Base-by-base conservation (phyloP, 2,797 vertebrate species). In the Sylvilagus floridanus region DNA sequence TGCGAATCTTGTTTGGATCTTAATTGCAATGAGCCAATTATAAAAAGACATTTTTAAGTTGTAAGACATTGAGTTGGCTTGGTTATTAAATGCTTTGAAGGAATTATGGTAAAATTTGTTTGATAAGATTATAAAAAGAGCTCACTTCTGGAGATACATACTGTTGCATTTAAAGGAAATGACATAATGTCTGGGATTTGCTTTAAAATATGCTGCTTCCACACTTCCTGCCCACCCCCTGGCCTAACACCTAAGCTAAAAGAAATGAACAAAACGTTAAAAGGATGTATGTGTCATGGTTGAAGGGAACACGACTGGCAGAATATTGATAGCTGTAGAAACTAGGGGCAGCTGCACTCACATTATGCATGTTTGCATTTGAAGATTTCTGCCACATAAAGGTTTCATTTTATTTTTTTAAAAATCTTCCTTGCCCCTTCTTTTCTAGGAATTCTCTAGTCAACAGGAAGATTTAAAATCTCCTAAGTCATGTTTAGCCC, bases 91-190 rank as follows among this genome's bases (percentile, higher is more conserved):
- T 86, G 26, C 63, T 78, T 32, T 81, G 60, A 82, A 65, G 76
- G 35, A 77, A 90, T 90, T 85, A 60, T 72, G 21, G 16, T 81
- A 66, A 96, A 60, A 52, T 82, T 77, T 47, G 4, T 84, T 79
- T 60, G 76, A 47, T 92, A 37, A 90, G 65, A 82, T 79, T 91
- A 26, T n/a, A 88, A 87, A 75, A 52, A 42, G 21, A 32, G 32
- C 84, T 72, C 28, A 83, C 85, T 92, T 17, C 62, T 87, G 28
- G 78, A 73, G 52, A 76, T 76, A 73, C 54, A 83, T 68, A 73
- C n/a, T 73, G 37, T 57, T 78, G 4, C 57, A 52, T 66, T 85
- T 30, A 47, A 90, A 50, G n/a, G 69, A 86, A 86, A 90, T 73
- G 12, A 90, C 65, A 35, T 65, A 77, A 65, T 10, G 16, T 65